Evolutionary conservation across 2,888 invertebrate species (phyloP).

Genomic region (Dasypolia templi): DNA sequence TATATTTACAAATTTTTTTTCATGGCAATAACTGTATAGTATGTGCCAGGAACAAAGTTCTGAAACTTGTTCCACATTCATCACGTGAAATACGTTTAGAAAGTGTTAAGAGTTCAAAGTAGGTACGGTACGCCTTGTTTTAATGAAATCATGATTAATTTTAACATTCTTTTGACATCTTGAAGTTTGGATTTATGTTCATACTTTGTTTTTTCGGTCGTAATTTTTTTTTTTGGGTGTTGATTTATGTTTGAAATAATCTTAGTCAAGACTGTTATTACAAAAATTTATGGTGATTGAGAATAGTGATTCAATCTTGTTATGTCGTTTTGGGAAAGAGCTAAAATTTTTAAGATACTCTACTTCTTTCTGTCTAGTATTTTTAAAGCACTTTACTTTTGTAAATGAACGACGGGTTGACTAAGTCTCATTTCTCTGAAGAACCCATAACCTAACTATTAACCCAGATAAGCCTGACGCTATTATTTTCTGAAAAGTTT

Average conservation of each 20-base stretch:
- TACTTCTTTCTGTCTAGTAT: neutral
- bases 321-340: neutral
- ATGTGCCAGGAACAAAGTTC: conserved; percentile 19
- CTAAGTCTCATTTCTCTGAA: too few species aligned
- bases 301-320: neutral
- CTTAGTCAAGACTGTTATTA: conserved; percentile 5
- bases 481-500: too few species aligned
- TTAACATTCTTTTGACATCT: conserved; percentile 9
- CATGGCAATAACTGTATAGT: conserved; percentile 23
- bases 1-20: conserved; percentile 36
- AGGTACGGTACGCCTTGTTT: neutral
- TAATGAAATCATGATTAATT: conserved; percentile 9
- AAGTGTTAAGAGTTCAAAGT: conserved; percentile 6
- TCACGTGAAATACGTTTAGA: conserved; percentile 30
- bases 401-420: too few species aligned
- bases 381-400: too few species aligned
- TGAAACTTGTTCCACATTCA: conserved; percentile 22
- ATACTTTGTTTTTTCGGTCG: conserved; percentile 17
- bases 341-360: neutral
- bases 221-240: conserved; percentile 24
- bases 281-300: neutral
- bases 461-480: too few species aligned
- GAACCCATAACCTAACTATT: too few species aligned
- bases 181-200: conserved; percentile 19
- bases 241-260: conserved; percentile 24